A percentile compares a stretch with the other conserved stretches of the same genome.
phyloP scores from a whole-genome alignment of 2,797 vertebrate genomes.

The Hoplostethus atlanticus region DNA sequence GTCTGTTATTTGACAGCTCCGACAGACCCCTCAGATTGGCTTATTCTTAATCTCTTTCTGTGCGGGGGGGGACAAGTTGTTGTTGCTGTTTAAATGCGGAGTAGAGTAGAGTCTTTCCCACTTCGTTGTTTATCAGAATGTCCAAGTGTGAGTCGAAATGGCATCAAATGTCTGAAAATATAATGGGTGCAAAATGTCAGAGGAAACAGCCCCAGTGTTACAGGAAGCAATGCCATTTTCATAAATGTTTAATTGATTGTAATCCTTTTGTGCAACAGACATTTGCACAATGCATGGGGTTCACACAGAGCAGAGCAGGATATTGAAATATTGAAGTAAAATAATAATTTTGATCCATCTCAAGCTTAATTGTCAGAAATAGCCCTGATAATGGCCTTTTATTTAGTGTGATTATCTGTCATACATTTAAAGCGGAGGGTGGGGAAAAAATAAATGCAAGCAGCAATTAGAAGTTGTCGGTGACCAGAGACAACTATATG shows the following conservation, averaged over 20 bases:
- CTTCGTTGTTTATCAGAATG: conserved; percentile 94
- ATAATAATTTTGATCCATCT: conserved; percentile 75
- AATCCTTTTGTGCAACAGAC: conserved; percentile 90
- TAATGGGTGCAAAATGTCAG: conserved; percentile 98
- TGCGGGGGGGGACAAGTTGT: conserved; percentile 82
- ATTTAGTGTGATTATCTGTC: conserved; percentile 64
- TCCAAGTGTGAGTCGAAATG: conserved; percentile 87
- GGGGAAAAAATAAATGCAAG: conserved; percentile 27
- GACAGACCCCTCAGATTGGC: conserved; percentile 84
- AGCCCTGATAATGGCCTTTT: conserved; percentile 66
- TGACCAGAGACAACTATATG: conserved; percentile 27
- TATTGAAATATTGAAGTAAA: conserved; percentile 77
- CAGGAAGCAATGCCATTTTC: conserved; percentile 94
- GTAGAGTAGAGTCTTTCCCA: conserved; percentile 82
- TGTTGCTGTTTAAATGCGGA: conserved; percentile 86
- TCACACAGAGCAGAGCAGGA: conserved; percentile 75
- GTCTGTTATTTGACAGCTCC: conserved; percentile 86
- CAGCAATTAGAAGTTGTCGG: conserved; percentile 55
- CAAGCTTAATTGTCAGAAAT: conserved; percentile 73
- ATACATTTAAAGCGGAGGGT: conserved; percentile 50
- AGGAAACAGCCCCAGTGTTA: conserved; percentile 92
- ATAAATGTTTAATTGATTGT: conserved; percentile 97
- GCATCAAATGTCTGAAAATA: conserved; percentile 91
- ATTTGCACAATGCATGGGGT: conserved; percentile 77
- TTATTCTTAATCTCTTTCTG: conserved; percentile 81